phyloP scores from a whole-genome alignment of 2,888 invertebrate genomes.

The Aphodius granarius region DNA sequence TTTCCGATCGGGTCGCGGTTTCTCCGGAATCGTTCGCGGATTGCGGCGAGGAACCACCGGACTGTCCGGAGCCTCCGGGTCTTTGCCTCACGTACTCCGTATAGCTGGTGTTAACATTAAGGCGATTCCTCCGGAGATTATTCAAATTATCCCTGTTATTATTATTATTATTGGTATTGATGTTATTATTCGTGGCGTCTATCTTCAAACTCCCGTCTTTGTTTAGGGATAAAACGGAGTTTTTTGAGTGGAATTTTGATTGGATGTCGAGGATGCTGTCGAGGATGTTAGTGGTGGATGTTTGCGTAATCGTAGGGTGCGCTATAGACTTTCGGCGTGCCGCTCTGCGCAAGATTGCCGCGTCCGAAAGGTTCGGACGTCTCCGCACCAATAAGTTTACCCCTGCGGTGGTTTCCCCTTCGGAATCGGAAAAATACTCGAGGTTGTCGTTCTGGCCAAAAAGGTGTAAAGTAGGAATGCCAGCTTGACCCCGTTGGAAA shows the following conservation, averaged over 20 bases:
- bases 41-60: neutral
- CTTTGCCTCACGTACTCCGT: constrained; percentile 21
- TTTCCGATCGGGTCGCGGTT: neutral
- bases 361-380: constrained; percentile 54
- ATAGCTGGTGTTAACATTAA: constrained; percentile 28
- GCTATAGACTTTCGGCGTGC: constrained; percentile 55
- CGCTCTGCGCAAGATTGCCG: constrained; percentile 42
- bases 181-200: constrained; percentile 38
- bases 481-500: constrained; percentile 49
- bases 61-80: constrained; percentile 40
- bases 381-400: constrained; percentile 54
- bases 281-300: constrained; percentile 60
- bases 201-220: constrained; percentile 66
- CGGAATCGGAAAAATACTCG: constrained; percentile 67
- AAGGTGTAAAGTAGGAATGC: constrained; percentile 62
- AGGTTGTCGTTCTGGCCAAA: constrained; percentile 70
- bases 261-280: constrained; percentile 72
- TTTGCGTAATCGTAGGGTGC: constrained; percentile 44
- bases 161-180: constrained; percentile 12
- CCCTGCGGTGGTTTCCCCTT: constrained; percentile 42
- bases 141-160: neutral
- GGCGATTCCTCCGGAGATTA: constrained; percentile 14
- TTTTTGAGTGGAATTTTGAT: constrained; percentile 68
- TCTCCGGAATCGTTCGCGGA: constrained; percentile 15
- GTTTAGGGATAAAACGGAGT: constrained; percentile 60